Evolutionary conservation across 2,888 invertebrate species (phyloP).

Genomic region (Drosophila fungiperda): DNA sequence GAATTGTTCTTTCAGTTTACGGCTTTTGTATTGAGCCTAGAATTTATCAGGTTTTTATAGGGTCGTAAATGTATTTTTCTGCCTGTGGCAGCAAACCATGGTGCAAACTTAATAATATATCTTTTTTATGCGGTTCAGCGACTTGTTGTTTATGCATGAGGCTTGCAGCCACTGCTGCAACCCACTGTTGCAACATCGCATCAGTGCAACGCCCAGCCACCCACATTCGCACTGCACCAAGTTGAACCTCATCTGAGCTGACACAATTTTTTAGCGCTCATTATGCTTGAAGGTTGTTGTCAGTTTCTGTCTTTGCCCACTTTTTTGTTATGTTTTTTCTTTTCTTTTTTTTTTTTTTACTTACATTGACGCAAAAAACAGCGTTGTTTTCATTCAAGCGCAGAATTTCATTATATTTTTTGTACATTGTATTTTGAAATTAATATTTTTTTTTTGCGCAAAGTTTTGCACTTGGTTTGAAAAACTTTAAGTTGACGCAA

Average conservation of each 20-base stretch:
- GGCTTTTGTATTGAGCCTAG: not conserved
- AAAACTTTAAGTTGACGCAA: conserved; percentile 30
- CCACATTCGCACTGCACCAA: conserved; percentile 15
- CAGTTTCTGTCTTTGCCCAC: conserved; percentile 16
- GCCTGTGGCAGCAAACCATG: conserved; percentile 2
- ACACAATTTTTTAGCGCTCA: conserved; percentile 73
- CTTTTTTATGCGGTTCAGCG: conserved; percentile 13
- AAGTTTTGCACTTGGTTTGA: conserved; percentile 26
- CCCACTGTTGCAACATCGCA: conserved; percentile 6
- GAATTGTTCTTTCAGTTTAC: not conserved
- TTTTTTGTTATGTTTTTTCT: conserved; percentile 17
- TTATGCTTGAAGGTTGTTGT: conserved; percentile 66
- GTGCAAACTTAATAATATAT: conserved; percentile 14
- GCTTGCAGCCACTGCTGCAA: conserved; percentile 14
- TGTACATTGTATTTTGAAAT: conserved; percentile 1
- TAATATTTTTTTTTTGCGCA: not conserved
- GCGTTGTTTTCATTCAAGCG: conserved; percentile 42
- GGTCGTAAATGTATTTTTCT: not conserved
- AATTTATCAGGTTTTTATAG: conserved; percentile 2
- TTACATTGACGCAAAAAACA: conserved; percentile 13
- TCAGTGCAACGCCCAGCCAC: not conserved
- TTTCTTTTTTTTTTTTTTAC: conserved; percentile 11
- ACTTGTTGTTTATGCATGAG: conserved; percentile 70
- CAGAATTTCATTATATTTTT: conserved; percentile 24
- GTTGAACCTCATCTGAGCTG: conserved; percentile 54